phyloP scores from a whole-genome alignment of 2,888 invertebrate species.

The Sphinx pinastri region DNA sequence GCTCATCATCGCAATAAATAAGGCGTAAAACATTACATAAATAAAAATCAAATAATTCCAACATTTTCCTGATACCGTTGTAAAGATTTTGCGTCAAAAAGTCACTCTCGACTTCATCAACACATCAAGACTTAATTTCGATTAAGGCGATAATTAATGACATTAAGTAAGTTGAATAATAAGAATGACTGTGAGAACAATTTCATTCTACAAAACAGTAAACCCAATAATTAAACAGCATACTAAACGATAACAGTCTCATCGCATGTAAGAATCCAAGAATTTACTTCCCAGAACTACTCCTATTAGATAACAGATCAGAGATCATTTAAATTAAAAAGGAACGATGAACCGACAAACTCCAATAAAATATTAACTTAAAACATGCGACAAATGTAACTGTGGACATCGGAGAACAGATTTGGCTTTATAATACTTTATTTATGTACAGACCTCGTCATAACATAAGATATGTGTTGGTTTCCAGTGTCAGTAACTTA shows the following conservation, averaged over 20 bases:
- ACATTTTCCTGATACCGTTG: too few species aligned
- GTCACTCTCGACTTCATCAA: too few species aligned
- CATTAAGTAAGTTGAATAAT: too few species aligned
- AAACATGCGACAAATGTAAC: slow-evolving; percentile 16
- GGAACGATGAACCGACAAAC: slow-evolving; percentile 57
- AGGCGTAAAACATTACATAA: too few species aligned
- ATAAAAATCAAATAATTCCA: too few species aligned
- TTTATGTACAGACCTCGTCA: slow-evolving; percentile 58
- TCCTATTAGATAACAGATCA: slow-evolving; percentile 77
- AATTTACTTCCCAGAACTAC: slow-evolving; percentile 68
- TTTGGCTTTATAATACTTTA: slow-evolving; percentile 56
- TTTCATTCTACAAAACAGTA: slow-evolving; percentile 53
- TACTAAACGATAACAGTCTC: slow-evolving; percentile 64
- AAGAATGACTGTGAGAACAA: neutral
- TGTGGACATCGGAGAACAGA: slow-evolving; percentile 27
- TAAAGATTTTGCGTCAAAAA: too few species aligned
- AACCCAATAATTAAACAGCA: slow-evolving; percentile 64
- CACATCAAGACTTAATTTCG: too few species aligned
- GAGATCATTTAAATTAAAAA: slow-evolving; percentile 68
- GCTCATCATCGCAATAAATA: too few species aligned
- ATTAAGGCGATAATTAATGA: too few species aligned
- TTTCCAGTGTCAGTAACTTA: slow-evolving; percentile 69
- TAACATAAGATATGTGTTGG: slow-evolving; percentile 51
- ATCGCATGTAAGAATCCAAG: slow-evolving; percentile 61
- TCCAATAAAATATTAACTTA: slow-evolving; percentile 21